Base-by-base conservation (phyloP, 2,888 invertebrate species). In the Drosophila sordidula region DNA sequence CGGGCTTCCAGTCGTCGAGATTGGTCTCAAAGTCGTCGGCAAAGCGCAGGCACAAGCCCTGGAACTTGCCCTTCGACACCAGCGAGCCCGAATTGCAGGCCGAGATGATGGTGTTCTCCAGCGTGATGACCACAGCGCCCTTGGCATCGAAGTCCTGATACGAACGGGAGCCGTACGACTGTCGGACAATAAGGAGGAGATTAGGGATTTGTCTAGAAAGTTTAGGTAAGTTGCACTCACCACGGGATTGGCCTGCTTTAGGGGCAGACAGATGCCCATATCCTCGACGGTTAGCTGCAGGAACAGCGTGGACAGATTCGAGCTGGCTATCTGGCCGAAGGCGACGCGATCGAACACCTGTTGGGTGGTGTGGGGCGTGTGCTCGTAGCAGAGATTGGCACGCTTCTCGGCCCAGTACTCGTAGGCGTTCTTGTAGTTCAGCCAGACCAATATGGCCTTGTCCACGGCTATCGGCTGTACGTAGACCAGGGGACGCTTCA, bases 401-500 rank as follows among this genome's bases (percentile, higher is more conserved):
- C 99, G 93, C 92, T 99, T 99, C 92, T 98, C 98, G 80, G 97
- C 98, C 99, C 99, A 99, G 92, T 99, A 99, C 91, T 99, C 99
- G 91, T 99, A 99, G 0, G 99, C 99, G 92, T 99, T 99, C 93
- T 99, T 99, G 91, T 99, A 99, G 93, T 99, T 99, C 74, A 99
- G 93, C 99, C 99, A 99, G 47, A 99, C 98, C 18, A 99, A 94
- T 78, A 99, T 98, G 12, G 98, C 99, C 93, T 98, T 98, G 92
- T 99, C 99, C 56, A 99, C 97, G 8, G 99, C 99, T 89, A 98
- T 95, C 0, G 99, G 99, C 92, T 99, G 99, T 61, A 99, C 96
- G 93, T 98, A 98, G 72, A 99, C 95, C 74, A 99, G 94, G 0
- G 99, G 99, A 50, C 99, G 94, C 90, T 97, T 97, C 18, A 99